Conservation (phyloP, 2,113 vertebrate species). For the Panthera uncia region DNA sequence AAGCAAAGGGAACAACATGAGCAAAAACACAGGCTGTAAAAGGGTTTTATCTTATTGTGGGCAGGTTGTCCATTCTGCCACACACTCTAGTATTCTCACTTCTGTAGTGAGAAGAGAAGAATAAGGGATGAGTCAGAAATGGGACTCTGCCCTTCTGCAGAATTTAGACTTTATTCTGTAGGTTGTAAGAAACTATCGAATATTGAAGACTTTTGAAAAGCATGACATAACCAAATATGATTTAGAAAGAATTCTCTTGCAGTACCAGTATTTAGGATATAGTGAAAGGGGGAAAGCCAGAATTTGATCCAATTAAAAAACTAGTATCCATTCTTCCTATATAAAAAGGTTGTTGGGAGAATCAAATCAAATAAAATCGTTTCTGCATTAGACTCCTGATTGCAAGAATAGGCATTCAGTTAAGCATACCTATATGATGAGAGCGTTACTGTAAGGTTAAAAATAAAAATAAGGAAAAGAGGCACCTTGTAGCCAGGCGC, state of each 20-base stretch:
- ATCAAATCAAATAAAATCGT: conserved; percentile 17
- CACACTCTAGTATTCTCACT: background rate
- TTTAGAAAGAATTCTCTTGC: background rate
- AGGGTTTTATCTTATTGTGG: background rate
- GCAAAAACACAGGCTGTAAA: background rate
- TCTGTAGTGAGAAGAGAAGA: background rate
- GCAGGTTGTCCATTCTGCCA: background rate
- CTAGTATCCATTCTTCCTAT: background rate
- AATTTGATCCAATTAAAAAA: background rate
- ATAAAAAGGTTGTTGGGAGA: background rate
- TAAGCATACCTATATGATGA: background rate
- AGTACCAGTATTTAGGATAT: background rate
- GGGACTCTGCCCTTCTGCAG: background rate
- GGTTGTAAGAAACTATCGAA: background rate
- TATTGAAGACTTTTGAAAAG: background rate
- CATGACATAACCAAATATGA: background rate
- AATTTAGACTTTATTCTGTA: background rate
- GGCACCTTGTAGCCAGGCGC: background rate
- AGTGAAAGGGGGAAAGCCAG: background rate
- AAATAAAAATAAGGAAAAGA: background rate
- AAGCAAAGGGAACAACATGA: background rate
- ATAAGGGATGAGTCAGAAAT: background rate
- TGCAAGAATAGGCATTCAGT: background rate
- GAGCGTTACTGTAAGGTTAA: background rate
- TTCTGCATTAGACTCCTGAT: background rate